Conservation (phyloP, 1,140 invertebrate species). For the Bombus affinis region DNA sequence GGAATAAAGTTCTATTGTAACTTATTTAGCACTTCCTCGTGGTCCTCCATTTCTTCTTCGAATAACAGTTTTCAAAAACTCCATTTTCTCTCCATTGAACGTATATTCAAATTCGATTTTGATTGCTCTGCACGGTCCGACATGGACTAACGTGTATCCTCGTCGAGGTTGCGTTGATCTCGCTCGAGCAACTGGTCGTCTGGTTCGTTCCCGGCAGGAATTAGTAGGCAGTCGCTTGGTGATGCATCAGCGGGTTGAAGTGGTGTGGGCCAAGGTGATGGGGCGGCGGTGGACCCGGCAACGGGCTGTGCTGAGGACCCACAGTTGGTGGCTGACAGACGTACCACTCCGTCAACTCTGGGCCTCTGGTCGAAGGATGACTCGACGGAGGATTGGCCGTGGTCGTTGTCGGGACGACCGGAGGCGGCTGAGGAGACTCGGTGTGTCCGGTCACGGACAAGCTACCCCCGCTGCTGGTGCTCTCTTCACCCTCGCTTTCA, state of each 20-base stretch:
- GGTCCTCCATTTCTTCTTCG: no score
- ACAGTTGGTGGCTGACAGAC: slow-evolving; percentile 82
- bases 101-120: no score
- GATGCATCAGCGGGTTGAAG: slow-evolving; percentile 82
- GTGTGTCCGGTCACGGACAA: slow-evolving; percentile 80
- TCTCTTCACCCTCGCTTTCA: slow-evolving; percentile 82
- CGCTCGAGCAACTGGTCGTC: no score
- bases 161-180: no score
- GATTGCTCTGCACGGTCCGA: no score
- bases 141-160: no score
- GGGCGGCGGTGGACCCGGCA: slow-evolving; percentile 82
- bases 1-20: no score
- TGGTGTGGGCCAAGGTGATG: slow-evolving; percentile 80
- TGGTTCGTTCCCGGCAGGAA: not conserved
- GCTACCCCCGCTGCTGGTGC: slow-evolving; percentile 80
- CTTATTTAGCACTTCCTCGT: no score
- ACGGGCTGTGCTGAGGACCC: slow-evolving; percentile 79
- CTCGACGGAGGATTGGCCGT: slow-evolving; percentile 56
- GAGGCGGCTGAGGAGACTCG: slow-evolving; percentile 79
- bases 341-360: slow-evolving; percentile 86
- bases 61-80: no score
- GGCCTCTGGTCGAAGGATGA: slow-evolving; percentile 64
- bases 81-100: no score
- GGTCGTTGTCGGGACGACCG: slow-evolving; percentile 73
- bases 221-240: slow-evolving; percentile 80